Base-by-base conservation (phyloP, 2,888 invertebrate genomes). In the Iphiclides podalirius region DNA sequence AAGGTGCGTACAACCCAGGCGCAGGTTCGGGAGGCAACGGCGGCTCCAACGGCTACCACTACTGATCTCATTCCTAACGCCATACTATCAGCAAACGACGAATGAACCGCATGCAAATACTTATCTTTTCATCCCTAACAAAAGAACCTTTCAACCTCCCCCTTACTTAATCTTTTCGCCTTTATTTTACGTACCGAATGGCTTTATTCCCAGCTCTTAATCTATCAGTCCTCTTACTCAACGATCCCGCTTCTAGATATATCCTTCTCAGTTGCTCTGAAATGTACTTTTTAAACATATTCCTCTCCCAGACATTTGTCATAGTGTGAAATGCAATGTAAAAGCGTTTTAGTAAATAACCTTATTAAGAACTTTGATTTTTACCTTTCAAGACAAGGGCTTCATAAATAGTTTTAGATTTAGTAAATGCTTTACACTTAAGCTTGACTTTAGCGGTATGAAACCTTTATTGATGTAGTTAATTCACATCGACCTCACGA, bases 1-100 rank as follows among this genome's bases (percentile, higher is more conserved):
- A 85, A 61, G 85, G 86, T 15, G 74, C 85, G 1, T 86, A 87
- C 67, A 85, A 79, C 55, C 70, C 66, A 15, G 72, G 77, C 15
- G 57, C 63, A 17, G 66, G 68, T 4, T 59, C 66, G 31, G 69
- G 72, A 16, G 58, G 60, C 15, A 50, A 47, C 38, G 59, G 59
- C 12, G 70, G 78, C 23, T 61, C 68, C 36, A 66, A 60, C 43
- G 83, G 85, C 48, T 86, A 86, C 67, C 85, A 82, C 59, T 87
- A 86, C 62, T 82, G 75, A 86, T 79, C 78, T 80, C 76, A 72
- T 59, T 53, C 39, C 12, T 53, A 36, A 52, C 47, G 20, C 50
- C 37, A 47, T 53, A 51, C 54, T 54, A 36, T 54, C 55, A 61
- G 59, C 61, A 59, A 52, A 55, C 53, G 52, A 56, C 57, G 63